phyloP scores from a whole-genome alignment of 35 echinoderm and acorn worm species.

The Apostichopus japonicus region DNA sequence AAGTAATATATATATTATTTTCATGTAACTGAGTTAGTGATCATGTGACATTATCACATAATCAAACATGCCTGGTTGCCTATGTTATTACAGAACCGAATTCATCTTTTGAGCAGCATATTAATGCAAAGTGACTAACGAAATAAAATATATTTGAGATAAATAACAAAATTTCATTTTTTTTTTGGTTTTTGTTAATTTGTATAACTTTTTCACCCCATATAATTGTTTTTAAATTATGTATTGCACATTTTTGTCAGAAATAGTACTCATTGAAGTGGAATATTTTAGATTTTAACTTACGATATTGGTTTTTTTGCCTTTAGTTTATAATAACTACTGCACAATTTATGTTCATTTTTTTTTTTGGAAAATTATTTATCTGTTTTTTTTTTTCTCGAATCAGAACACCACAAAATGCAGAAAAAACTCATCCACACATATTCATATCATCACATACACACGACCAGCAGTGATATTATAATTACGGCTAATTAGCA shows the following conservation, averaged over 20 bases:
- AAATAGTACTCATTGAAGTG: constrained; percentile 48
- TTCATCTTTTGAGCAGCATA: background rate
- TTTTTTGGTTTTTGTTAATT: background rate
- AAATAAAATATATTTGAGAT: constrained; percentile 37
- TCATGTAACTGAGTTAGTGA: no score
- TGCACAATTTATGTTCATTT: background rate
- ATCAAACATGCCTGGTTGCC: no score
- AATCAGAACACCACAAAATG: constrained; percentile 42
- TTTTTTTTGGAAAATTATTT: background rate
- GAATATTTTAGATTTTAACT: constrained; percentile 34
- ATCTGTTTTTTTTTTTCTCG: constrained; percentile 5
- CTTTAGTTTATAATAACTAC: background rate
- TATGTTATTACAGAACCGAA: background rate
- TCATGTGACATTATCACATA: no score
- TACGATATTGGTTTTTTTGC: background rate
- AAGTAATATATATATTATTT: no score
- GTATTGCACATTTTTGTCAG: constrained; percentile 52
- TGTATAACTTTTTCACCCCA: constrained; percentile 7
- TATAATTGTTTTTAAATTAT: constrained; percentile 26
- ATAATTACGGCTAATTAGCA: constrained; percentile 35
- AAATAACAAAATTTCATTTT: background rate
- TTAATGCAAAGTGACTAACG: background rate
- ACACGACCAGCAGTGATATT: constrained; percentile 45
- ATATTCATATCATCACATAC: constrained; percentile 23
- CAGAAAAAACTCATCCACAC: constrained; percentile 39